Conservation (phyloP, 2,797 vertebrate species). For the Molossus molossus region DNA sequence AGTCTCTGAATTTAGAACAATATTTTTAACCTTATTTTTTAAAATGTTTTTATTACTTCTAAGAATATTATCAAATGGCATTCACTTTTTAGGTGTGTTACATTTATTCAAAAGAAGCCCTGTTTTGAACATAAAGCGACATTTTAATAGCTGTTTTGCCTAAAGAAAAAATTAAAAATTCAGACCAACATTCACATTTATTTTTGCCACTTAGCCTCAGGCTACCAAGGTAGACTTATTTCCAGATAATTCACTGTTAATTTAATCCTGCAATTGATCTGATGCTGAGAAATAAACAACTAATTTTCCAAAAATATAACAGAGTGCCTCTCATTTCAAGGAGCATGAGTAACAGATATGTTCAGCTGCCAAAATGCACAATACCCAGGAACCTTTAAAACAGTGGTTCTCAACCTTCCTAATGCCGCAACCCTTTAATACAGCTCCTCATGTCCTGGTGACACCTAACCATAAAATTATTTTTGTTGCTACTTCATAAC, state of each 20-base stretch:
- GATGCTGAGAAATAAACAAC: constrained; percentile 87
- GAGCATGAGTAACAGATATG: constrained; percentile 78
- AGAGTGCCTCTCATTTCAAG: constrained; percentile 82
- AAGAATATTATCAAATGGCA: constrained; percentile 71
- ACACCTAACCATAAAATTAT: no score
- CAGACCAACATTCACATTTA: constrained; percentile 77
- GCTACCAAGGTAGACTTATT: constrained; percentile 80
- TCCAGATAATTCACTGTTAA: constrained; percentile 82
- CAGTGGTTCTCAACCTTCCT: no score
- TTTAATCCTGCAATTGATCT: constrained; percentile 81
- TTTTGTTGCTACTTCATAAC: no score
- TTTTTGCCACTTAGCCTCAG: constrained; percentile 78
- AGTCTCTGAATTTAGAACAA: constrained; percentile 58
- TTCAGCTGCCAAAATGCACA: constrained; percentile 79
- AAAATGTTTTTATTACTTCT: constrained; percentile 69
- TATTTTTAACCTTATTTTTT: constrained; percentile 69
- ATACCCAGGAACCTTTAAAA: constrained; percentile 72
- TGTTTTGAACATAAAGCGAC: constrained; percentile 72
- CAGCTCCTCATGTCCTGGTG: no score
- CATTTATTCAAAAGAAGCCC: constrained; percentile 75
- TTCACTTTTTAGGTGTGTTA: constrained; percentile 52
- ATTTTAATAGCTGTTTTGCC: constrained; percentile 77
- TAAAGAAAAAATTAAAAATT: constrained; percentile 71
- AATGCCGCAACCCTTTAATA: no score
- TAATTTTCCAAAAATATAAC: constrained; percentile 88